These are phyloP conservation scores for Hippoglossus stenolepis DNA, from an alignment of 2,113 vertebrate genomes.

Conservation along the genomic window DNA sequence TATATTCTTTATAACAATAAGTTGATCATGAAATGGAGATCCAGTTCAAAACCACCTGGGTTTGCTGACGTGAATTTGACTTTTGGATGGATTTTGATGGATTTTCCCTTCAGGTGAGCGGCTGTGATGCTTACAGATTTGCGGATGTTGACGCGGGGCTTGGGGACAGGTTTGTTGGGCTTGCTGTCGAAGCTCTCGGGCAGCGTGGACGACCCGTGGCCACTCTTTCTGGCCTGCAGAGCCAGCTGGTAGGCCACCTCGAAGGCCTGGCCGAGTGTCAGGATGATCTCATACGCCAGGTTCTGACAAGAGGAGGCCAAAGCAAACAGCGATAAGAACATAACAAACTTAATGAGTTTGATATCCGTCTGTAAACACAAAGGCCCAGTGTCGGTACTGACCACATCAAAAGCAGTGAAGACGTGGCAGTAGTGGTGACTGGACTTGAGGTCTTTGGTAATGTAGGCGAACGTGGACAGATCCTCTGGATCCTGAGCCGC, in stretches of 20 bases:
- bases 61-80: background rate
- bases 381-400: slow-evolving; percentile 77
- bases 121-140: slow-evolving; percentile 91
- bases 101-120: slow-evolving; percentile 12
- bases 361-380: background rate
- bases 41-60: background rate
- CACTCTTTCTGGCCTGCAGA: slow-evolving; percentile 96
- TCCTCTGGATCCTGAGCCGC: slow-evolving; percentile 99
- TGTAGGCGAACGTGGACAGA: slow-evolving; percentile 98
- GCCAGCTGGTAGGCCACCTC: slow-evolving; percentile 99
- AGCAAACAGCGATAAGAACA: background rate
- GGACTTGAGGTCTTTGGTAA: slow-evolving; percentile 99
- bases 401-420: slow-evolving; percentile 99
- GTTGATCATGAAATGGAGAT: no score
- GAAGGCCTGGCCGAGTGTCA: slow-evolving; percentile 98
- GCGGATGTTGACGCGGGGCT: slow-evolving; percentile 97
- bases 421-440: slow-evolving; percentile 99
- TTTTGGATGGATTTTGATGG: slow-evolving; percentile 31
- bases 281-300: slow-evolving; percentile 98
- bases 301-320: slow-evolving; percentile 82
- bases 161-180: slow-evolving; percentile 96
- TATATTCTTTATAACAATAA: no score
- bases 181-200: slow-evolving; percentile 99
- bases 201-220: slow-evolving; percentile 94
- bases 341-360: background rate